Conservation (phyloP, 1,140 invertebrate species). For the Gonioctena quinquepunctata region DNA sequence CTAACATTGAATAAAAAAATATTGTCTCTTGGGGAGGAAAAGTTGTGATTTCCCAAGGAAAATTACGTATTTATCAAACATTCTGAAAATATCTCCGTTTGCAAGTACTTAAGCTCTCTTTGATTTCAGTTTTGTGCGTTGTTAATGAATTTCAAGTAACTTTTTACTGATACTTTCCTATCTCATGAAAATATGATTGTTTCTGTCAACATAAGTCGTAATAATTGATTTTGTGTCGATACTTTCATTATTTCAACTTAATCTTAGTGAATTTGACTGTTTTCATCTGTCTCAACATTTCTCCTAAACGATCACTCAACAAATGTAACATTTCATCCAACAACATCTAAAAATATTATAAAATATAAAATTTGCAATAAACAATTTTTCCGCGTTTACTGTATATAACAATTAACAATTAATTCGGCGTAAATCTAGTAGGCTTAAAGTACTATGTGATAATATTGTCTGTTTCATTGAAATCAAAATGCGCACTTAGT, state of each 20-base stretch:
- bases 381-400: background rate
- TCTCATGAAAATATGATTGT: conserved; percentile 28
- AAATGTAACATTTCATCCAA: conserved; percentile 29
- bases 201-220: background rate
- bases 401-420: conserved; percentile 21
- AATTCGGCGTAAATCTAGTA: conserved; percentile 19
- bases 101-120: background rate
- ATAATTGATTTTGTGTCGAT: conserved; percentile 12
- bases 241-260: conserved; percentile 35
- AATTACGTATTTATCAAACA: background rate
- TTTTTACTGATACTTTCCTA: too few species aligned
- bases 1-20: background rate
- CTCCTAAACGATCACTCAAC: conserved; percentile 23
- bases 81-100: too few species aligned
- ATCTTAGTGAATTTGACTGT: conserved; percentile 37
- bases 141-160: background rate
- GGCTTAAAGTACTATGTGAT: conserved; percentile 7
- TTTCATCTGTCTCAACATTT: conserved; percentile 26
- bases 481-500: conserved; percentile 10
- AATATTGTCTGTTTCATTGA: conserved; percentile 19
- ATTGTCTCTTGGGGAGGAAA: background rate
- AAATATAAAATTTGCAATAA: conserved; percentile 18
- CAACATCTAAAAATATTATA: conserved; percentile 29
- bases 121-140: conserved; percentile 8
- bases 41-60: background rate